Evolutionary conservation across 1,140 invertebrate genomes (phyloP).

Genomic region (Pantala flavescens): DNA sequence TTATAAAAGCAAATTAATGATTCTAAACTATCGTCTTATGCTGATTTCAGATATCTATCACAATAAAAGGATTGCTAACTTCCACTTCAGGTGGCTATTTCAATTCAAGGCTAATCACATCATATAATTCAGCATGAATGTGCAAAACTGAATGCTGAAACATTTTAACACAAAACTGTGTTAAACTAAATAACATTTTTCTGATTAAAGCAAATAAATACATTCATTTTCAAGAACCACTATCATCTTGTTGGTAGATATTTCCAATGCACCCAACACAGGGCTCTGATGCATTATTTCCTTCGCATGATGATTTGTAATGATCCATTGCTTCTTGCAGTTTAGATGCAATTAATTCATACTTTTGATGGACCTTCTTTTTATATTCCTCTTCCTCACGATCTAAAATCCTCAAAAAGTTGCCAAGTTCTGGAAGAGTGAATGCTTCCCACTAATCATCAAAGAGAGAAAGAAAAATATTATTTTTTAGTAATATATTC

Average conservation of each 20-base stretch:
- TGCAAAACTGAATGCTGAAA: background rate
- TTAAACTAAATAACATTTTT: background rate
- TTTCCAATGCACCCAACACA: background rate
- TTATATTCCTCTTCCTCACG: slow-evolving; percentile 46
- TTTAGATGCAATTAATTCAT: slow-evolving; percentile 27
- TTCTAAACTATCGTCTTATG: background rate
- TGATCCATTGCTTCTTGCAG: slow-evolving; percentile 21
- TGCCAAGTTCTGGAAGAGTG: slow-evolving; percentile 45
- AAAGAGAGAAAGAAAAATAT: background rate
- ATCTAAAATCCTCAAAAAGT: slow-evolving; percentile 46
- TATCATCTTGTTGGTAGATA: background rate
- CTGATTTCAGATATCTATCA: background rate
- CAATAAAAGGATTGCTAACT: background rate
- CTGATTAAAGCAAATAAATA: background rate
- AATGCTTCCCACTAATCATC: slow-evolving; percentile 47
- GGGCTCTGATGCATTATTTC: background rate
- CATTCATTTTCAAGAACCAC: background rate
- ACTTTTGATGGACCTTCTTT: slow-evolving; percentile 42
- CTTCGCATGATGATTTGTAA: background rate
- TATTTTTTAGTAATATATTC: background rate
- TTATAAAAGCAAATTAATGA: background rate
- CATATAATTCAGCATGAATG: background rate
- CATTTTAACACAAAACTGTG: background rate
- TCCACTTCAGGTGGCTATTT: background rate
- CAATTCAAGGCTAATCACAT: background rate